Conservation (phyloP, 1,140 invertebrate species). For the Temnothorax longispinosus region DNA sequence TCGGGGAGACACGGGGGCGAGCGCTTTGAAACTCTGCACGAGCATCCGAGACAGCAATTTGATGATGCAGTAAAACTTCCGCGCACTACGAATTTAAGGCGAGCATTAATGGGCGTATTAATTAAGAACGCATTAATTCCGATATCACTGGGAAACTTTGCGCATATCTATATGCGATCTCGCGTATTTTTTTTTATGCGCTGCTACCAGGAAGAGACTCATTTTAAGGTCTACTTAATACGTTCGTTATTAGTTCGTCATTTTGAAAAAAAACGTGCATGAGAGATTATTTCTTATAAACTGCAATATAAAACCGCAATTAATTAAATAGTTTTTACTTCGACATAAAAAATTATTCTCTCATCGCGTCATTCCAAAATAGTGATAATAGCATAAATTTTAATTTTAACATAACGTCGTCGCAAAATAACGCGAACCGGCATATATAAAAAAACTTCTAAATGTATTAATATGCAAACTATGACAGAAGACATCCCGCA, state of each 20-base stretch:
- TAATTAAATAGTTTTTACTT: slow-evolving; percentile 4
- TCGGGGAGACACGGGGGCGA: neutral
- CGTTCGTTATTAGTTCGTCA: neutral
- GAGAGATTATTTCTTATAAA: neutral
- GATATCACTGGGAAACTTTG: slow-evolving; percentile 26
- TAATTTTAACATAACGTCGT: neutral
- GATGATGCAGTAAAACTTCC: slow-evolving; percentile 61
- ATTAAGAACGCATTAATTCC: slow-evolving; percentile 48
- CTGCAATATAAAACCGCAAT: neutral
- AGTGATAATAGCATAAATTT: neutral
- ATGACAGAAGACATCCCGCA: neutral
- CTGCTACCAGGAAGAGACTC: neutral
- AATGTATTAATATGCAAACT: neutral
- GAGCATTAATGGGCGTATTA: slow-evolving; percentile 58
- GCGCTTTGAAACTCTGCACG: slow-evolving; percentile 53
- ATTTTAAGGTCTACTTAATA: neutral
- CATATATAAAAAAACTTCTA: neutral
- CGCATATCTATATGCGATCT: slow-evolving; percentile 11
- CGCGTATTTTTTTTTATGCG: neutral
- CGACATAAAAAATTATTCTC: neutral
- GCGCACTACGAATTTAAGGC: slow-evolving; percentile 38
- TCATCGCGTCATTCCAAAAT: neutral
- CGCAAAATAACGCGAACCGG: neutral
- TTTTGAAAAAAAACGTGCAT: neutral
- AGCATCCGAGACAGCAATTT: slow-evolving; percentile 54